Percentiles rank a stretch among this genome's conserved stretches.
These are phyloP conservation scores for Thecocarcelia acutangulata DNA, from an alignment of 2,888 invertebrate species.

Conservation along the genomic window DNA sequence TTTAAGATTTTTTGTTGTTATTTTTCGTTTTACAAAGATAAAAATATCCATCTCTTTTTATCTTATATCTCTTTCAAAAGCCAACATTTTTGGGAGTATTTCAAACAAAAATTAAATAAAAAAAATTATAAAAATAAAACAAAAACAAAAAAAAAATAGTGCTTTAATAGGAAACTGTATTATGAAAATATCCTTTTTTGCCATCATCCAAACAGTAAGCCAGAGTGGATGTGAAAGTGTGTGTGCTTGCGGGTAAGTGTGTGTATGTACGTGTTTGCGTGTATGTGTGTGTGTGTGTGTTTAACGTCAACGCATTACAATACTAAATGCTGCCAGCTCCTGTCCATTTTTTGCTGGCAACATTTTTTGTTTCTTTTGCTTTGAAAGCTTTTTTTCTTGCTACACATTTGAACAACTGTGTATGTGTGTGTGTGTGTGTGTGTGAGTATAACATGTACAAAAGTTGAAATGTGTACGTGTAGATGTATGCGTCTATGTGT, in stretches of 20 bases:
- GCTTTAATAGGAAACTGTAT: conserved; percentile 38
- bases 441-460: not conserved
- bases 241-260: too few species aligned
- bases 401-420: conserved; percentile 4
- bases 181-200: conserved; percentile 48
- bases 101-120: not conserved
- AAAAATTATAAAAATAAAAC: not conserved
- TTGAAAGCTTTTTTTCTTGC: conserved; percentile 43
- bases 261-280: conserved; percentile 1
- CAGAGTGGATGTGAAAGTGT: conserved; percentile 8
- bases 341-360: conserved; percentile 10
- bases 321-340: conserved; percentile 28
- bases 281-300: conserved; percentile 5
- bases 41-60: conserved; percentile 69
- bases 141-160: conserved; percentile 32
- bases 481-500: too few species aligned
- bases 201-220: conserved; percentile 17
- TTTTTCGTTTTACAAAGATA: conserved; percentile 4
- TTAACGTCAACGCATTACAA: conserved; percentile 51
- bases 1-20: not conserved
- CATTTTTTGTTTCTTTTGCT: conserved; percentile 39
- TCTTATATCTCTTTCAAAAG: conserved; percentile 51
- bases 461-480: conserved; percentile 10
- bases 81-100: conserved; percentile 64
- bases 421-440: conserved; percentile 31